A percentile compares a stretch with the other conserved stretches of the same genome.
Evolutionary conservation across 37 sponge, comb jelly and placozoan genomes (phyloP).

Genomic region (Diacarnus erythraeanus): DNA sequence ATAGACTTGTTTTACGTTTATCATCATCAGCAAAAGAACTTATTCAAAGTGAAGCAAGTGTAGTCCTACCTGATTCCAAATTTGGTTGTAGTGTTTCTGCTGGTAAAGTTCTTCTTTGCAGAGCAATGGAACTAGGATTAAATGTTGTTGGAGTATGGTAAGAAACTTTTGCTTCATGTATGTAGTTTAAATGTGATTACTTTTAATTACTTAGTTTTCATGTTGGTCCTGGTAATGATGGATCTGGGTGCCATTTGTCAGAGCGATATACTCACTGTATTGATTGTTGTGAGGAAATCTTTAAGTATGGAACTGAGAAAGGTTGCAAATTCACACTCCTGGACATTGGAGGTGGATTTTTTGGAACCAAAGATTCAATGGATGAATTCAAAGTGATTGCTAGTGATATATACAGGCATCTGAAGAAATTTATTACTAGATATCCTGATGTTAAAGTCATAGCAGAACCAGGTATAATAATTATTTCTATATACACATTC

Average conservation of each 20-base stretch:
- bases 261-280: too few relatives aligned
- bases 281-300: neutral
- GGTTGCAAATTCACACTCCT: neutral
- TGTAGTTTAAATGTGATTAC: neutral
- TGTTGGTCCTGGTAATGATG: neutral
- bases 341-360: neutral
- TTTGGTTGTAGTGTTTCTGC: too few relatives aligned
- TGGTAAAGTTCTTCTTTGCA: too few relatives aligned
- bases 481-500: too few relatives aligned
- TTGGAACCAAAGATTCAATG: neutral
- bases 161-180: too few relatives aligned
- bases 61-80: too few relatives aligned
- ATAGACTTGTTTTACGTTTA: too few relatives aligned
- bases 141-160: too few relatives aligned
- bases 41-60: too few relatives aligned
- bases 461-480: neutral
- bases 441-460: neutral
- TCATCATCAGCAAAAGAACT: too few relatives aligned
- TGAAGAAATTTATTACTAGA: neutral
- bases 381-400: neutral
- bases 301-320: neutral
- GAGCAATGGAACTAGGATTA: too few relatives aligned
- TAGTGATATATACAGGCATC: neutral
- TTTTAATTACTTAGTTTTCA: neutral
- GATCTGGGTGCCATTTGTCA: neutral